Evolutionary conservation across 2,113 vertebrate genomes (phyloP).

Genomic region (Phocoena phocoena): DNA sequence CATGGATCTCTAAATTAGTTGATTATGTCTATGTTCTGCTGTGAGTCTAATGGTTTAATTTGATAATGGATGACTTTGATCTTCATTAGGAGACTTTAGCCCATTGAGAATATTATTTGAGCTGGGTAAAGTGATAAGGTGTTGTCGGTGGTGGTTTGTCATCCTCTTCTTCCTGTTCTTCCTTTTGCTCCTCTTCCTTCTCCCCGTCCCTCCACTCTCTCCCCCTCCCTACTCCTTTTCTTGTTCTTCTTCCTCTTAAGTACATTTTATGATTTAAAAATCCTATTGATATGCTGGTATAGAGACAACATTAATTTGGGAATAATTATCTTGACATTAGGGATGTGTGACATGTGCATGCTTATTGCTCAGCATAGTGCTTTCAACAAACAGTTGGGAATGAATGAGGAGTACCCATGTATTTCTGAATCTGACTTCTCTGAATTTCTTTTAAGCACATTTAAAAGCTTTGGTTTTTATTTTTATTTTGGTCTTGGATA

Average conservation of each 20-base stretch:
- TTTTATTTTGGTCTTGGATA: constrained; percentile 27
- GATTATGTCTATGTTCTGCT: neutral
- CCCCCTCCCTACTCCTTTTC: neutral
- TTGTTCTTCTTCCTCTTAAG: neutral
- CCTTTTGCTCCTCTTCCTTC: neutral
- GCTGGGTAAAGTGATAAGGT: neutral
- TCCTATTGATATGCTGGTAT: neutral
- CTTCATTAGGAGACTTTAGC: constrained; percentile 3
- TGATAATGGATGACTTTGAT: neutral
- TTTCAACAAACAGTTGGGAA: neutral
- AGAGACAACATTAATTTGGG: neutral
- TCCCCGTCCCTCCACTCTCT: no score
- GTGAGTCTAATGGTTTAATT: neutral
- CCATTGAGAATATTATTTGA: neutral
- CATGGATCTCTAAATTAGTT: neutral
- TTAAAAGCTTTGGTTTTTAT: neutral
- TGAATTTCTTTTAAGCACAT: neutral
- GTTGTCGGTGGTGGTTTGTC: neutral
- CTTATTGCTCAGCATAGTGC: neutral
- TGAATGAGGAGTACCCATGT: neutral
- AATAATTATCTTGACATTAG: neutral
- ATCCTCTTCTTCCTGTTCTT: neutral
- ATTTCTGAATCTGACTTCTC: neutral
- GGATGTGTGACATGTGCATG: neutral
- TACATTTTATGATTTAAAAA: neutral